A percentile compares a stretch with the other conserved stretches of the same genome.
These are phyloP conservation scores for Perccottus glenii DNA, from an alignment of 2,113 vertebrate genomes.

Conservation along the genomic window DNA sequence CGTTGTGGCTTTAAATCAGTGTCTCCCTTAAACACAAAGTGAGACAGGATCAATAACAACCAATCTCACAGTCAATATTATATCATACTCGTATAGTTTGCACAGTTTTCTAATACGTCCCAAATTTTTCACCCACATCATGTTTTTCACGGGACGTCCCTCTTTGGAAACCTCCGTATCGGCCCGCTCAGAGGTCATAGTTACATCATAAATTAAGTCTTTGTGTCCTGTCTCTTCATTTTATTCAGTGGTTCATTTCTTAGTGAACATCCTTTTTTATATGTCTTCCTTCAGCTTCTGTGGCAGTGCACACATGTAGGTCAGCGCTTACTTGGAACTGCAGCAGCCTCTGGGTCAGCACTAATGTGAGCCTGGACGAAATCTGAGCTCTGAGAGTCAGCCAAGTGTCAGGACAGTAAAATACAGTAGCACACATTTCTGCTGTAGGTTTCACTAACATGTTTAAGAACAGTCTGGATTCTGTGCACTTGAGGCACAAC, in stretches of 20 bases:
- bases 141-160: neutral
- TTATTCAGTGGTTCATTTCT: neutral
- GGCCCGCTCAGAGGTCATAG: slow-evolving; percentile 6
- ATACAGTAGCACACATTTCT: neutral
- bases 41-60: too few species aligned
- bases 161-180: slow-evolving; percentile 6
- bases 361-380: slow-evolving; percentile 43
- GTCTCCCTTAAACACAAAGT: too few species aligned
- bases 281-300: slow-evolving; percentile 8
- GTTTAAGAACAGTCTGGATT: too few species aligned
- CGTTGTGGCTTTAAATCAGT: too few species aligned
- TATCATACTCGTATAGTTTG: too few species aligned
- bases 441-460: neutral
- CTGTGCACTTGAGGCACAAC: too few species aligned
- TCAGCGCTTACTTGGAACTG: neutral
- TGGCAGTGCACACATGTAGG: slow-evolving; percentile 6
- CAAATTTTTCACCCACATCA: slow-evolving; percentile 21
- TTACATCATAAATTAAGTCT: slow-evolving; percentile 25
- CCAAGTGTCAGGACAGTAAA: slow-evolving; percentile 6
- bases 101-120: slow-evolving; percentile 21
- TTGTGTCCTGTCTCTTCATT: neutral
- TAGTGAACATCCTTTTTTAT: slow-evolving; percentile 11
- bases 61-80: too few species aligned
- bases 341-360: neutral
- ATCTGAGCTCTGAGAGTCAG: slow-evolving; percentile 17